Evolutionary conservation across 2,113 vertebrate genomes (phyloP).

Genomic region (Excalfactoria chinensis): DNA sequence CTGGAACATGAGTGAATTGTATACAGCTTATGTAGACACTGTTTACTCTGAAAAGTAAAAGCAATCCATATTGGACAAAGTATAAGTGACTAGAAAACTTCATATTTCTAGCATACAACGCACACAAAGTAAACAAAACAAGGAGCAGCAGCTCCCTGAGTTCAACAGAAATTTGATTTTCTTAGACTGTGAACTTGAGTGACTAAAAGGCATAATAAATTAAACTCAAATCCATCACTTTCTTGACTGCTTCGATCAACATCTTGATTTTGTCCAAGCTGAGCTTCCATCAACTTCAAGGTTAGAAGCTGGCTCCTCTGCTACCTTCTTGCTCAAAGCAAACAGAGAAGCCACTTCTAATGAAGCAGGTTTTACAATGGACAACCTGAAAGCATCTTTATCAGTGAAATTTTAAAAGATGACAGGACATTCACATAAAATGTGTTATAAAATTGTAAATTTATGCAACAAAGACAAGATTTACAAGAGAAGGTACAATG

Average conservation of each 20-base stretch:
- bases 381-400: not conserved
- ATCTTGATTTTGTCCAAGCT: slow-evolving; percentile 3
- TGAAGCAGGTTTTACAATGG: not conserved
- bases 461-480: not conserved
- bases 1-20: not conserved
- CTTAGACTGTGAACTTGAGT: not conserved
- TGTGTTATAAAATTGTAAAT: not conserved
- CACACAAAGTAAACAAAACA: slow-evolving; percentile 17
- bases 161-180: not conserved
- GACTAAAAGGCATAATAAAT: slow-evolving; percentile 19
- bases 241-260: not conserved
- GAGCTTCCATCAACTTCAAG: not conserved
- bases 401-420: not conserved
- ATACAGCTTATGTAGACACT: not conserved
- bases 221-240: not conserved
- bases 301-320: not conserved
- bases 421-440: not conserved
- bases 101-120: not conserved
- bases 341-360: rapidly evolving
- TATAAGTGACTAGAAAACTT: not conserved
- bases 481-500: not conserved
- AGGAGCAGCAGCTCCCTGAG: not conserved
- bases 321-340: not conserved
- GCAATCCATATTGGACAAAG: not conserved
- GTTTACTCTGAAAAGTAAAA: slow-evolving; percentile 8